Percentiles rank a stretch among this genome's conserved stretches.
These are phyloP conservation scores for Falco peregrinus DNA, from an alignment of 2,797 vertebrate species.

Conservation along the genomic window DNA sequence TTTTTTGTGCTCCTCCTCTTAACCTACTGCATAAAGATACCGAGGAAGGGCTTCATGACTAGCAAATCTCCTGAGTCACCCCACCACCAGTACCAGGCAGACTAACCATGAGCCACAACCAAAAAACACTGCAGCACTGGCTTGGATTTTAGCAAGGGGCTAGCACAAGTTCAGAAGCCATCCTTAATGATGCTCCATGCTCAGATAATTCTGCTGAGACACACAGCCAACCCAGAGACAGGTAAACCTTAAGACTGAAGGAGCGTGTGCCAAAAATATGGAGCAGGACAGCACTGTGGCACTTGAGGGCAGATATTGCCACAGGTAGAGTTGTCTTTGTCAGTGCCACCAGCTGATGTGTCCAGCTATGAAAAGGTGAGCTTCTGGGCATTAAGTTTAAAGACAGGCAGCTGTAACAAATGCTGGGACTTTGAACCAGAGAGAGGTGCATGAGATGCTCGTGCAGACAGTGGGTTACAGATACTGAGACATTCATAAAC, in stretches of 20 bases:
- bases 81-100: neutral
- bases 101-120: neutral
- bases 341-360: neutral
- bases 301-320: neutral
- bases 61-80: fast-evolving
- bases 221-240: fast-evolving
- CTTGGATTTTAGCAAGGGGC: neutral
- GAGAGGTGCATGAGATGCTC: neutral
- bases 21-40: neutral
- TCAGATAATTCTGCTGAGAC: neutral
- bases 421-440: neutral
- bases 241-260: neutral
- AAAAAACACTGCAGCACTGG: neutral
- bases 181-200: neutral
- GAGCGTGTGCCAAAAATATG: neutral
- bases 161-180: neutral
- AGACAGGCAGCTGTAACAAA: neutral
- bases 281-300: neutral
- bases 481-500: neutral
- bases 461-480: neutral
- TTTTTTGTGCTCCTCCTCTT: neutral
- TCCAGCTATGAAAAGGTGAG: neutral
- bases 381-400: neutral
- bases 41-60: neutral
- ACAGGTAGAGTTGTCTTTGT: neutral